Conservation (phyloP, 2,888 invertebrate genomes). For the Trilocha varians region DNA sequence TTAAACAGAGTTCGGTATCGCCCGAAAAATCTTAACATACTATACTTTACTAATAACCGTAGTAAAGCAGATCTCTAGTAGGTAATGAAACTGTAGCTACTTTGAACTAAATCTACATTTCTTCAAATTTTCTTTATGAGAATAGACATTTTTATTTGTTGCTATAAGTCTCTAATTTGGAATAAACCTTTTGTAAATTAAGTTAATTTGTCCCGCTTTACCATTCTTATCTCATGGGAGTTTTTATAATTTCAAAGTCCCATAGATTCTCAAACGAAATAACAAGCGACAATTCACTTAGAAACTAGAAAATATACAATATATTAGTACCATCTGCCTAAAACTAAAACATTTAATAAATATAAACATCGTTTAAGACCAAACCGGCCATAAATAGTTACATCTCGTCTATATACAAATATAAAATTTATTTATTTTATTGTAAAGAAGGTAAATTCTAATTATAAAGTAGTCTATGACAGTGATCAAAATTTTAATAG, state of each 20-base stretch:
- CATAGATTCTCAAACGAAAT: constrained; percentile 14
- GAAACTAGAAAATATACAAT: constrained; percentile 26
- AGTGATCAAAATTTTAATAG: constrained; percentile 31
- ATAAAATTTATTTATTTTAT: constrained; percentile 33
- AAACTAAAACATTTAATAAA: constrained; percentile 28
- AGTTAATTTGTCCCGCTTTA: too few relatives aligned
- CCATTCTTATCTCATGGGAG: too few relatives aligned
- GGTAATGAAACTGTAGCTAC: too few relatives aligned
- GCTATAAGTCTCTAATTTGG: too few relatives aligned
- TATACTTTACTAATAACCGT: too few relatives aligned
- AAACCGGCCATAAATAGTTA: constrained; percentile 28
- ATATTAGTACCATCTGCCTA: constrained; percentile 43
- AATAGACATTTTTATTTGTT: too few relatives aligned
- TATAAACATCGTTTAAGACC: constrained; percentile 30
- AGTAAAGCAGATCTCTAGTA: too few relatives aligned
- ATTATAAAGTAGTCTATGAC: background rate
- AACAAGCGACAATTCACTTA: constrained; percentile 24
- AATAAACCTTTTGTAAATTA: too few relatives aligned
- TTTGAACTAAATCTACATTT: too few relatives aligned
- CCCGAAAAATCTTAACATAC: background rate
- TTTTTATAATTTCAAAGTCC: too few relatives aligned
- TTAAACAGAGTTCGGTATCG: too few relatives aligned
- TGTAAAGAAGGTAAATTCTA: constrained; percentile 28
- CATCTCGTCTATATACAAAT: constrained; percentile 39
- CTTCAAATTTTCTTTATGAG: too few relatives aligned